Evolutionary conservation across 2,888 invertebrate species (phyloP), one percentile per base, ranked within the genome.

Genomic region (Athalia rosae): DNA sequence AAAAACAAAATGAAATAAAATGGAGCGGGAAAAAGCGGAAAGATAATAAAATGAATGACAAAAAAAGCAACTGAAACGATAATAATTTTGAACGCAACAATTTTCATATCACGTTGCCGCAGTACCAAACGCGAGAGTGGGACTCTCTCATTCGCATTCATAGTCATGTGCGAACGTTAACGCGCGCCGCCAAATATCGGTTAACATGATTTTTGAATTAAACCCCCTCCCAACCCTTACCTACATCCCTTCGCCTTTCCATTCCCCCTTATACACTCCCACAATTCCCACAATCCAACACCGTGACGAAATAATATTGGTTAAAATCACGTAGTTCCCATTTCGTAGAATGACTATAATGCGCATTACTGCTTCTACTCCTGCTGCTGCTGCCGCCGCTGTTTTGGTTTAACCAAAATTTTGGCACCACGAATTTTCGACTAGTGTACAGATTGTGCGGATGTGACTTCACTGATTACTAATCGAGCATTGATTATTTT

Each of bases 171-270:
- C 74, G 74, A 62, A 28, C 61, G 47, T 74, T 59, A 74, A 74
- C 74, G 74, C 28, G 47, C 61, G 47, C 48, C 43, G 74, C 43
- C 74, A 74, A 74, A 74, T 74, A 74, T 74, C 74, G 50, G 74
- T 59, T 61, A 74, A 74, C 74, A 74, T 74, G 74, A 62, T 74
- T 74, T 74, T 74, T 62, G 74, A 74, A 74, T 74, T 61, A 74
- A 74, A 74, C 61, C 45, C 53, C 9, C 53, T 9, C 53, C 28
- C 28, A 28, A 28, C 28, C 28, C 28, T 28, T 28, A 28, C 28
- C 28, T 28, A 28, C 28, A 28, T 28, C 28, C 28, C 28, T 28
- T 28, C 28, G 28, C 28, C 28, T 28, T 28, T 28, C 28, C 28
- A 28, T 28, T 28, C 2, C 28, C 28, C 28, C 28, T 28, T 28